Evolutionary conservation across 2,797 vertebrate species (phyloP).

Genomic region (Esox lucius): DNA sequence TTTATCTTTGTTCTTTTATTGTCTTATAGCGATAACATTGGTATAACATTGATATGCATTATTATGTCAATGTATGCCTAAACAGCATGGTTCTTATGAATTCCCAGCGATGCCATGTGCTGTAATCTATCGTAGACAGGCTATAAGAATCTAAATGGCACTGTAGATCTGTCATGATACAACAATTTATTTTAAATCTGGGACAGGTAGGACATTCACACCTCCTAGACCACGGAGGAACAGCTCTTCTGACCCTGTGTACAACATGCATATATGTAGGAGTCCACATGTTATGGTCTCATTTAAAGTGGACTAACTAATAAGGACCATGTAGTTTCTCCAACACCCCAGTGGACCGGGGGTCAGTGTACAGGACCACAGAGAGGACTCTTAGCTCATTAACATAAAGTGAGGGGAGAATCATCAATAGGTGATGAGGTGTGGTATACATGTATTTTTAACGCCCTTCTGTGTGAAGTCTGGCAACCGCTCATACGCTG

Average conservation of each 20-base stretch:
- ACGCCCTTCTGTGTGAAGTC: slow-evolving; percentile 75
- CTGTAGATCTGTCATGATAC: no score
- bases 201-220: background rate
- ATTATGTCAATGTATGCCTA: background rate
- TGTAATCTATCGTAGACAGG: no score
- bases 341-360: slow-evolving; percentile 61
- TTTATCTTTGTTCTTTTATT: background rate
- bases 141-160: no score
- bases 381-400: slow-evolving; percentile 73
- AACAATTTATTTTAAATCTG: no score
- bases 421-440: slow-evolving; percentile 82
- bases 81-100: background rate
- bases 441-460: slow-evolving; percentile 83
- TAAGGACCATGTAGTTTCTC: slow-evolving; percentile 71
- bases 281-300: slow-evolving; percentile 50
- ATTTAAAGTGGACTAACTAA: slow-evolving; percentile 72
- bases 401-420: slow-evolving; percentile 78
- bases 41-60: background rate
- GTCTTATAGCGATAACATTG: background rate
- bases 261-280: slow-evolving; percentile 49
- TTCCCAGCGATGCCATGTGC: slow-evolving; percentile 11
- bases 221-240: slow-evolving; percentile 6
- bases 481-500: slow-evolving; percentile 65
- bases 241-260: slow-evolving; percentile 24
- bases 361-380: slow-evolving; percentile 68